A percentile compares a stretch with the other conserved stretches of the same genome.
phyloP scores from a whole-genome alignment of 2,797 vertebrate genomes.

The Sebastes diaconus region DNA sequence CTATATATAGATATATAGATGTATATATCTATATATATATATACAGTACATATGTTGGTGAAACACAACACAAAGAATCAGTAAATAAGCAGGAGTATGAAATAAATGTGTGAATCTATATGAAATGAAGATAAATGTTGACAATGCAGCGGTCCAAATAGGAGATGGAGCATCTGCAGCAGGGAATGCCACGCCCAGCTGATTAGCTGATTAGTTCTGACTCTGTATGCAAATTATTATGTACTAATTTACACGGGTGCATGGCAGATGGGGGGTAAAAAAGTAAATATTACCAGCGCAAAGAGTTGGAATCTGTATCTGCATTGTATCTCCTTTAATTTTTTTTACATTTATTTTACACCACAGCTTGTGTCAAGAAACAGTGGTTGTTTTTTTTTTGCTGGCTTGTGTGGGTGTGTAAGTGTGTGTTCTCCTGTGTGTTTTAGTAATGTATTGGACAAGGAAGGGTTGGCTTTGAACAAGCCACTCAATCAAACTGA shows the following conservation, averaged over 20 bases:
- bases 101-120: background rate
- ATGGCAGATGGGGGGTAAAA: background rate
- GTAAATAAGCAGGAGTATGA: background rate
- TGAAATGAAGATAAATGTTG: conserved; percentile 2
- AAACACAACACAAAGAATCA: background rate
- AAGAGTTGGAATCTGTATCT: background rate
- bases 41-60: background rate
- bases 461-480: conserved; percentile 14
- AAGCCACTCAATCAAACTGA: conserved; percentile 46
- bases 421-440: background rate
- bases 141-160: background rate
- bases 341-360: background rate
- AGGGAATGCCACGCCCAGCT: background rate
- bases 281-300: background rate
- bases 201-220: conserved; percentile 15
- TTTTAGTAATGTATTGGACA: conserved; percentile 10
- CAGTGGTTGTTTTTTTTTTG: background rate
- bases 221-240: conserved; percentile 16
- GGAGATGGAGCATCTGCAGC: conserved; percentile 5
- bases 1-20: too few relatives aligned
- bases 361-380: background rate
- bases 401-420: background rate
- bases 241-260: conserved; percentile 1
- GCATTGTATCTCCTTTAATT: background rate
- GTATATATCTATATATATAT: too few relatives aligned